Percentiles rank a stretch among this genome's conserved stretches.
These are phyloP conservation scores for Dendrocopos noguchii DNA, from an alignment of 2,113 vertebrate species.

Conservation along the genomic window DNA sequence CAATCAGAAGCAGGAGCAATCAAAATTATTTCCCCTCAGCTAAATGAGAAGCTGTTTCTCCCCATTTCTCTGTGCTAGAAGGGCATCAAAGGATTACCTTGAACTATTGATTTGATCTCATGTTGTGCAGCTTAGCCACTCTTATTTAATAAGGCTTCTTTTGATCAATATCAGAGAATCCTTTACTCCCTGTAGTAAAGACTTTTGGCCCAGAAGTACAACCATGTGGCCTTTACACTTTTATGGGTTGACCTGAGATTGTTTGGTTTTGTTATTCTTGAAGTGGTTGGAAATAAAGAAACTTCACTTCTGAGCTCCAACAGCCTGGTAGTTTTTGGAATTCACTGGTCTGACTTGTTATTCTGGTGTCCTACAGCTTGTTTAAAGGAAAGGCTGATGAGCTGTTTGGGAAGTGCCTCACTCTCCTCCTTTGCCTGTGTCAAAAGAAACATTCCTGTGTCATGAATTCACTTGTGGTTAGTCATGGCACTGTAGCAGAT, in stretches of 20 bases:
- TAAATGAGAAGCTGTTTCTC: neutral
- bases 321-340: neutral
- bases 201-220: neutral
- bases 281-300: neutral
- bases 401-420: neutral
- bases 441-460: neutral
- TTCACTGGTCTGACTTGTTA: neutral
- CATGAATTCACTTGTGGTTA: neutral
- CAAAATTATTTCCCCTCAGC: neutral
- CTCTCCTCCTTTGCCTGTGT: neutral
- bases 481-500: neutral
- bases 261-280: neutral
- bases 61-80: neutral
- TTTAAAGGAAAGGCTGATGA: constrained; percentile 6
- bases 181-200: neutral
- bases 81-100: neutral
- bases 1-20: neutral
- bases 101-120: neutral
- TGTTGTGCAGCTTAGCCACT: neutral
- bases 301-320: neutral
- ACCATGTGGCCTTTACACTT: neutral
- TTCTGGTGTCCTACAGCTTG: neutral
- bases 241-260: neutral
- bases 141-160: neutral
- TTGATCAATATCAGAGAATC: neutral